Base-by-base conservation (phyloP, 1,140 invertebrate species). In the Caenorhabditis tropicalis region DNA sequence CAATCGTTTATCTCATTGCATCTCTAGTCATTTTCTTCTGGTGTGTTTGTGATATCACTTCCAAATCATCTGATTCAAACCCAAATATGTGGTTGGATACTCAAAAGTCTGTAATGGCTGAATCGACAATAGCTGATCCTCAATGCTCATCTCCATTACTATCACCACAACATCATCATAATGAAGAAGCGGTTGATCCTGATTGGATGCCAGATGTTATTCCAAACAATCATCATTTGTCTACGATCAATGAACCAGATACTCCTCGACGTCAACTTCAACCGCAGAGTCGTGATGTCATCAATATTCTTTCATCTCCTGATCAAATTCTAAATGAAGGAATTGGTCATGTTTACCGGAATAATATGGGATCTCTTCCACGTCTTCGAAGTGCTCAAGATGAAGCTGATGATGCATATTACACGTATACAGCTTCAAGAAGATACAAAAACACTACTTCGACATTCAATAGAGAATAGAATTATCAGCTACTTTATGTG, bases 401-500 rank as follows among this genome's bases (percentile, higher is more conserved):
- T n/a, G 60, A 82, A 74, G 80, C 81, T 21, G 84, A 85, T 60
- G 84, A 85, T 79, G 84, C 84, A 16, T 85, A 85, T 53, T 85
- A 85, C 51, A 82, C 84, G 9, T 85, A 85, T 48, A 82, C 80
- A 12, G 49, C 79, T 15, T 70, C 60, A 16, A 84, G 83, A 80
- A 81, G 24, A 58, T 81, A 81, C n/a, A 81, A 81, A 53, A 51
- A 51, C 46, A 81, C 46, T 15, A 81, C 79, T 29, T 81, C 51
- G 5, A 81, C 79, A 24, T 74, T 74, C n/a, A 43, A 43, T n/a
- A 46, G 65, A 24, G 65, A 74, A 21, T 74, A 74, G 65, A 43
- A 27, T 74, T 43, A 21, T 74, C 19, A 74, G 12, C 16, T 65
- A 10, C n/a, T n/a, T 29, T 33, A 74, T 74, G 65, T 74, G 65